Evolutionary conservation across 1,140 invertebrate genomes (phyloP), one percentile per base, ranked within the genome.

Genomic region (Brachionus rotundiformis): DNA sequence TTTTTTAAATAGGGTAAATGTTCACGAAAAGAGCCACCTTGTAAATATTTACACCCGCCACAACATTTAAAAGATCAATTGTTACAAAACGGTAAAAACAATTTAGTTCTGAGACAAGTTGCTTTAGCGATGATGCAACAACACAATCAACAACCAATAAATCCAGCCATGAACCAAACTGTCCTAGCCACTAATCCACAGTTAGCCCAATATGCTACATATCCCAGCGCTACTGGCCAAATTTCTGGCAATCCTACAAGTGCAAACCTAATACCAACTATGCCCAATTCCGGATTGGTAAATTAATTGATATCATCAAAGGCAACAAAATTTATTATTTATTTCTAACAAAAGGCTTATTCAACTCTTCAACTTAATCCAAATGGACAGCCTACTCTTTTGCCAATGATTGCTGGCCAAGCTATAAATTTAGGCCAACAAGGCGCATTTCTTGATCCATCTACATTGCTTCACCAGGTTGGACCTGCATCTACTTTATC

Each of bases 11-110:
- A 99, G 97, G 97, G 96, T 86, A 95, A 98, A 89, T 99, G 98
- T 92, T 98, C 98, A 88, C 92, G 98, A 86, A 97, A 99, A 89
- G 98, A 99, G 88, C 97, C 97, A 83, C 97, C 97, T 84, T 99
- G 98, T 93, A 99, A 99, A 91, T 99, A 99, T 90, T 96, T 99
- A 89, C 97, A 99, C 91, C 96, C 96, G 83, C 97, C 98, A 84
- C 96, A 98, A 88, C 98, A 99, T 89, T 91, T 99, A 84, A 98
- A 98, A 91, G 97, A 99, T 90, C 97, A 99, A 90, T 91, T 99
- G 86, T 91, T 99, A 87, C 98, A 99, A 91, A 99, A 99, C 90
- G 98, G 98, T 82, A 92, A 96, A 85, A 98, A 99, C 91, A 97
- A 99, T 90, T 91, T 99, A 89, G 96, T 96, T 83, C 89, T 99